These are phyloP conservation scores for Epizoanthus illoricatus DNA, from an alignment of 92 coral and sea anemone species.

Conservation along the genomic window DNA sequence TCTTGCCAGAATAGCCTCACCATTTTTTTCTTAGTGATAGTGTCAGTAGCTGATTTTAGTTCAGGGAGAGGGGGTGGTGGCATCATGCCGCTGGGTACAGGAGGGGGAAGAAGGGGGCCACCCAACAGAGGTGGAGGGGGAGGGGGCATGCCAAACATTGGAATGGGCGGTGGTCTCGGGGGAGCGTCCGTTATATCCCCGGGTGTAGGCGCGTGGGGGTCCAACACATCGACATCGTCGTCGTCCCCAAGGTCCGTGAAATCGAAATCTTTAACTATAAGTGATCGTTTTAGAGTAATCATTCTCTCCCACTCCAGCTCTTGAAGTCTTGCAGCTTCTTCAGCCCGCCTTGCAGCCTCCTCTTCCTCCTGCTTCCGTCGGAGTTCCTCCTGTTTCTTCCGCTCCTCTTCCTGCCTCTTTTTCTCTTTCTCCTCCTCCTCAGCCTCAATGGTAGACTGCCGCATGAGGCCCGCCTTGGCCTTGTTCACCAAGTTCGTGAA, in stretches of 20 bases:
- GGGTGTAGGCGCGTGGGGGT: slow-evolving; percentile 45
- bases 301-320: slow-evolving; percentile 97
- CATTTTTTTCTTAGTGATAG: slow-evolving; percentile 77
- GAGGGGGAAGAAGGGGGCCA: slow-evolving; percentile 82
- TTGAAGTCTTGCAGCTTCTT: slow-evolving; percentile 82
- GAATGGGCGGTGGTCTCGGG: slow-evolving; percentile 59
- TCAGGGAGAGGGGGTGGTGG: slow-evolving; percentile 93
- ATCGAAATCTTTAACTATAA: slow-evolving; percentile 92
- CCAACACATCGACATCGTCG: slow-evolving; percentile 81
- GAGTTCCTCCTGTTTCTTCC: slow-evolving; percentile 74
- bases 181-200: slow-evolving; percentile 75
- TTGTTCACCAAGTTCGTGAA: slow-evolving; percentile 70
- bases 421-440: slow-evolving; percentile 54
- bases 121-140: slow-evolving; percentile 76
- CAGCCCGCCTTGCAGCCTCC: slow-evolving; percentile 78
- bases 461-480: slow-evolving; percentile 65
- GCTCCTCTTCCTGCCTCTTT: slow-evolving; percentile 64
- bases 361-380: slow-evolving; percentile 78
- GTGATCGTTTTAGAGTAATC: slow-evolving; percentile 90
- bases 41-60: slow-evolving; percentile 48
- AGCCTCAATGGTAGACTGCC: slow-evolving; percentile 57
- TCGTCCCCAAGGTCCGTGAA: slow-evolving; percentile 89
- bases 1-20: slow-evolving; percentile 99
- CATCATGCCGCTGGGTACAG: slow-evolving; percentile 70
- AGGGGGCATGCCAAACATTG: slow-evolving; percentile 49